Evolutionary conservation across 92 coral and sea anemone genomes (phyloP), one percentile per base, ranked within the genome.

Genomic region (Porites divaricata): DNA sequence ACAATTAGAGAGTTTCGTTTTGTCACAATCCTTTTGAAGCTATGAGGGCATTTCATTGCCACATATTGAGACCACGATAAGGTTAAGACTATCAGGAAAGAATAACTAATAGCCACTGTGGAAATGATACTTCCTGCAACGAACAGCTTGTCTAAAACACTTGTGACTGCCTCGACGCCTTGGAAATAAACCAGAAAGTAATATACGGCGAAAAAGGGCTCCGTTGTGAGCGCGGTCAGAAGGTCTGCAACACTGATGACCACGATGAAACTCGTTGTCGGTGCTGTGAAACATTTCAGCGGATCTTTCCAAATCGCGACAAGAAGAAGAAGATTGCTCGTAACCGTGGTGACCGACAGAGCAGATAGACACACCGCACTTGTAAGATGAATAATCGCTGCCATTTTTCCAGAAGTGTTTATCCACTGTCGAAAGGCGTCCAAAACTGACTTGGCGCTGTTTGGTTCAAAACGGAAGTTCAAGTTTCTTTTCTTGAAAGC

Each of bases 271-370:
- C 77, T 79, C 24, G 85, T 94, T 7, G 93, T 91, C 6, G 94
- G 88, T 1, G 95, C 86, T 28, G 81, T 86, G 57, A 94, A 94
- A 74, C 94, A 94, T 48, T 90, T 92, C 10, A 92, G 50, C 23
- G 98, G 98, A 35, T 94, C 98, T 86, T 89, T 90, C 93, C 93
- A 92, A 58, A 94, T 89, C 14, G 98, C 95, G 22, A 81, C 67
- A 48, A 94, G 86, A 41, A 94, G 95, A 35, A 94, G 87, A n/a
- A 88, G 69, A 80, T 94, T 94, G 54, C 93, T 86, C 41, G 93
- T 68, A 21, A 93, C 81, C 6, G 98, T 94, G 57, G 93, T 75
- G 25, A 90, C 82, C 8, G 94, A 84, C n/a, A 94, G 66, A 50
- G 92, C 59, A 23, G 86, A 78, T 73, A 94, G 67, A 74, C 90